Evolutionary conservation across 2,797 vertebrate genomes (phyloP), one percentile per base, ranked within the genome.

Genomic region (Ctenopoma kingsleyae): DNA sequence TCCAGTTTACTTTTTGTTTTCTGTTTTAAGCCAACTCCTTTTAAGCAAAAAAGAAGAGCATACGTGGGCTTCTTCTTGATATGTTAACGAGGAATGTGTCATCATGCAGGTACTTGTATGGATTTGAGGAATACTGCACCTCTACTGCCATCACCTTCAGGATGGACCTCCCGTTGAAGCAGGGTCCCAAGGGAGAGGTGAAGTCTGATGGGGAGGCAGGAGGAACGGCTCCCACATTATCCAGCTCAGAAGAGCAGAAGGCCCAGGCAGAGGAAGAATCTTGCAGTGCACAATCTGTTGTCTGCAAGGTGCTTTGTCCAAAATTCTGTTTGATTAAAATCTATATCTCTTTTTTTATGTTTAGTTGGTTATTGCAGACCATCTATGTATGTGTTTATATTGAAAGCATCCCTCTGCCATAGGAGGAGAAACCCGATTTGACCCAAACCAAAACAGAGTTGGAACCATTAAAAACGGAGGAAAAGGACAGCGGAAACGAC

Each of bases 101-200:
- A 16, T 71, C 32, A 5, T 66, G 22, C 78, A 96, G 95, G 84
- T 96, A 96, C 87, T 84, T 96, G 60, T 86, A 94, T 50, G 95
- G 95, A 56, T 96, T 95, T 71, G 95, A 95, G 83, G 94, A 95
- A 57, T 96, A 95, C 88, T 95, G 94, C 86, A 90, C 90, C 67
- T 95, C 95, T 62, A 91, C 92, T 0, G 87, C 94, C 71, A 95
- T 96, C 85, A 88, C 89, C 16, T 96, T 96, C 83, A 91, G 85
- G 73, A 95, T 94, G 93, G 93, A 95, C 82, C 91, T 96, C 55
- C 94, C 94, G n/a, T 78, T 91, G 78, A 94, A 93, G 71, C 90
- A 89, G 66, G 64, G 16, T 22, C 82, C 87, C n/a, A 93, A 91
- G 63, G 72, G 41, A 11, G 93, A 94, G 67, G 75, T 58, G 17